These are phyloP conservation scores for Hyles euphorbiae DNA, from an alignment of 1,140 invertebrate species.

Conservation along the genomic window DNA sequence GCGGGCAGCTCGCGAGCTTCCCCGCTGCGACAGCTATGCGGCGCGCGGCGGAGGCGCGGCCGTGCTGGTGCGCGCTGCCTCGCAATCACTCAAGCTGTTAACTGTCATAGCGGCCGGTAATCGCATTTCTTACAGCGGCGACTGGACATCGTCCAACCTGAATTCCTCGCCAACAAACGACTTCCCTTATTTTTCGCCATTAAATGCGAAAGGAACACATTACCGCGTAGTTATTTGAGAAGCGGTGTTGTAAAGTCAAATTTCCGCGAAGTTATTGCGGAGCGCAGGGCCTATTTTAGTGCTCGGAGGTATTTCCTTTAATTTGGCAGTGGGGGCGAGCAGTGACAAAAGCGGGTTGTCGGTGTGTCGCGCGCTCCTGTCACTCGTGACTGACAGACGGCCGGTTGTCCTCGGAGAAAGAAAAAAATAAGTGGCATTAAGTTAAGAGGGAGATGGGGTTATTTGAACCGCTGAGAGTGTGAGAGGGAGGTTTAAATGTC, in stretches of 20 bases:
- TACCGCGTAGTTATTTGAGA: slow-evolving; percentile 21
- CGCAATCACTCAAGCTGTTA: slow-evolving; percentile 32
- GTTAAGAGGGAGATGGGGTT: slow-evolving; percentile 33
- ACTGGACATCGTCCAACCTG: slow-evolving; percentile 32
- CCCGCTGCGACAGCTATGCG: neutral
- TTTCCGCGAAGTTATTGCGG: slow-evolving; percentile 27
- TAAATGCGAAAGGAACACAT: slow-evolving; percentile 33
- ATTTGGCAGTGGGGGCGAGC: slow-evolving; percentile 49
- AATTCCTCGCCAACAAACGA: slow-evolving; percentile 33
- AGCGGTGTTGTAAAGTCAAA: slow-evolving; percentile 23
- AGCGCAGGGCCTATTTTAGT: slow-evolving; percentile 42
- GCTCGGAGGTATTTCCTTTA: slow-evolving; percentile 52
- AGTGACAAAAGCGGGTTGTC: slow-evolving; percentile 56
- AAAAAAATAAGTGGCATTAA: slow-evolving; percentile 44
- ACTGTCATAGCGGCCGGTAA: slow-evolving; percentile 28
- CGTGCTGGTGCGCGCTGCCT: slow-evolving; percentile 11
- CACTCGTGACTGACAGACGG: slow-evolving; percentile 51
- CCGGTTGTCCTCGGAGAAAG: slow-evolving; percentile 35
- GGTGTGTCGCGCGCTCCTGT: slow-evolving; percentile 45
- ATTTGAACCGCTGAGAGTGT: slow-evolving; percentile 16
- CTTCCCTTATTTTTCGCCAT: slow-evolving; percentile 41
- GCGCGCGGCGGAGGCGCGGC: slow-evolving; percentile 12
- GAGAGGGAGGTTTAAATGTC: slow-evolving; percentile 35
- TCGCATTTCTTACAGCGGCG: slow-evolving; percentile 23
- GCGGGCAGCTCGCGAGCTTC: neutral